Conservation (phyloP, 2,888 invertebrate species). For the Brachypalpus laphriformis region DNA sequence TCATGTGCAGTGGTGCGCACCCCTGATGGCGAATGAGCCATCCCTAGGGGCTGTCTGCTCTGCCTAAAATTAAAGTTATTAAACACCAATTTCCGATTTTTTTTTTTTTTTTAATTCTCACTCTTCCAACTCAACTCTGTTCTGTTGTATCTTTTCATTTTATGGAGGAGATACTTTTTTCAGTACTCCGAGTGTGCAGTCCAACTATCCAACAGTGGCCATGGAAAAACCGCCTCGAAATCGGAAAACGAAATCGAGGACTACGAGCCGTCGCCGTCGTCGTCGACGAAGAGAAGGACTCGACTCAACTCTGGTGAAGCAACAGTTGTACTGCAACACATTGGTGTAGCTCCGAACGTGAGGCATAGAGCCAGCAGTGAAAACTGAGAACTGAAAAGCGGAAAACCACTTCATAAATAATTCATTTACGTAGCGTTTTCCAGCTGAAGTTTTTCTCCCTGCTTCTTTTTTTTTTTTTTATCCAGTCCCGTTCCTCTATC, state of each 20-base stretch:
- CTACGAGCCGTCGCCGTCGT: conserved; percentile 35
- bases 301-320: conserved; percentile 41
- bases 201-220: conserved; percentile 57
- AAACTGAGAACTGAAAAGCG: conserved; percentile 74
- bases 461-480: conserved; percentile 19
- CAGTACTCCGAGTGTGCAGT: conserved; percentile 12
- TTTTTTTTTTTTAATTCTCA: conserved; percentile 1
- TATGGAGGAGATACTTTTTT: conserved; percentile 21
- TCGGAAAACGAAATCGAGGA: conserved; percentile 70
- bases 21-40: conserved; percentile 59
- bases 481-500: not conserved
- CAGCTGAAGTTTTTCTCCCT: conserved; percentile 64
- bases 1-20: conserved; percentile 72
- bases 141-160: conserved; percentile 30
- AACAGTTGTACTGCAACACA: conserved; percentile 74
- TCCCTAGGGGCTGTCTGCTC: conserved; percentile 37
- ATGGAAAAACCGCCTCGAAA: conserved; percentile 64
- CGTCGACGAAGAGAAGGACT: conserved; percentile 6
- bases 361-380: conserved; percentile 52
- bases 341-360: conserved; percentile 53
- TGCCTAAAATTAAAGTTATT: conserved; percentile 74
- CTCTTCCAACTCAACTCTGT: not conserved
- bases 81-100: conserved; percentile 71
- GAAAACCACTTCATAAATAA: conserved; percentile 82
- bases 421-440: conserved; percentile 79